phyloP scores from a whole-genome alignment of 2,888 invertebrate species.

The Drosophila yooni region DNA sequence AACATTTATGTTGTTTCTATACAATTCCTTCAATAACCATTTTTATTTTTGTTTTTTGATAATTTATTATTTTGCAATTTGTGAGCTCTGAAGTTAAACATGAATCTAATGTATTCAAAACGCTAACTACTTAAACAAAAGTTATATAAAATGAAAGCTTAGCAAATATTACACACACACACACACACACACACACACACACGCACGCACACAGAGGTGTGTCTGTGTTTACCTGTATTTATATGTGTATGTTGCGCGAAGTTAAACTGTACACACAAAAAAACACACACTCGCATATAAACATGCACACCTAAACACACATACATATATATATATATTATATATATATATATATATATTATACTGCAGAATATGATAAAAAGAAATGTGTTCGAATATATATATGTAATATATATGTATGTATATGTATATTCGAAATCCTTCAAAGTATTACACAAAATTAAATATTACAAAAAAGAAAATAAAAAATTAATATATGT shows the following conservation, averaged over 20 bases:
- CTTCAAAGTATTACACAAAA: constrained; percentile 77
- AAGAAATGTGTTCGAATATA: constrained; percentile 61
- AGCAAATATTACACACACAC: constrained; percentile 30
- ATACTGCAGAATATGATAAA: constrained; percentile 27
- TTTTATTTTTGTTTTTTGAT: constrained; percentile 8
- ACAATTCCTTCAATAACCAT: constrained; percentile 3
- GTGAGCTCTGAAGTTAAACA: constrained; percentile 42
- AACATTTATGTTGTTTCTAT: constrained; percentile 16
- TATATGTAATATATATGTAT: constrained; percentile 70
- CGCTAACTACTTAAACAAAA: constrained; percentile 42
- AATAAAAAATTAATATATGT: constrained; percentile 27
- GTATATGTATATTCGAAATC: constrained; percentile 67
- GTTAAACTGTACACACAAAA: constrained; percentile 22
- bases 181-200: constrained; percentile 11
- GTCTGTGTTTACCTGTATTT: constrained; percentile 41
- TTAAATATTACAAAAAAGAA: constrained; percentile 16
- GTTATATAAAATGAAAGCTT: constrained; percentile 34
- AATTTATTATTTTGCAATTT: constrained; percentile 27
- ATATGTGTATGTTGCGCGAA: constrained; percentile 43
- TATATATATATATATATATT: neutral
- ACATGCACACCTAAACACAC: constrained; percentile 11
- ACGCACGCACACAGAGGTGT: constrained; percentile 7
- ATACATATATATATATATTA: constrained; percentile 4
- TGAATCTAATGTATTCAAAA: constrained; percentile 43
- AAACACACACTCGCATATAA: constrained; percentile 22